These are phyloP conservation scores for Camponotus vicinus DNA, from an alignment of 1,140 invertebrate genomes.

Conservation along the genomic window DNA sequence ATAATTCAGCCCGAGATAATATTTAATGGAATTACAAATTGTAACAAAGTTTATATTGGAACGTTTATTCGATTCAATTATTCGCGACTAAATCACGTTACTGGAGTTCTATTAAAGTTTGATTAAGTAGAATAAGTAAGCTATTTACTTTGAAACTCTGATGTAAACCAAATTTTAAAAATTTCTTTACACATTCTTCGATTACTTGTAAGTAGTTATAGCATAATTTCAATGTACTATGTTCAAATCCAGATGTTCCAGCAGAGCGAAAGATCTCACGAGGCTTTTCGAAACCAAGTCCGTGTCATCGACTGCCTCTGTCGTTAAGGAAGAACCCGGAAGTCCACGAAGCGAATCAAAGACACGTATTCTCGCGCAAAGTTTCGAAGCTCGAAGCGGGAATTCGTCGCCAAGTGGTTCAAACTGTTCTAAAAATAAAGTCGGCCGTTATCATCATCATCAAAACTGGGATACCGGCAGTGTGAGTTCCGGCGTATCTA, in stretches of 20 bases:
- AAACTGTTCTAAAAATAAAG: constrained; percentile 76
- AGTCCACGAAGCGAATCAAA: constrained; percentile 80
- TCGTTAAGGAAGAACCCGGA: constrained; percentile 74
- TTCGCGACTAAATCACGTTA: constrained; percentile 7
- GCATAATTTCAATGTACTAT: constrained; percentile 25
- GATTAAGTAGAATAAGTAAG: neutral
- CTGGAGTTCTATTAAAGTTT: neutral
- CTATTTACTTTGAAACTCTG: neutral
- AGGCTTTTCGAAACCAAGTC: constrained; percentile 82
- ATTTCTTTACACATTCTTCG: neutral
- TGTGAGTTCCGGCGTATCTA: constrained; percentile 86
- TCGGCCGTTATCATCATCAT: constrained; percentile 69
- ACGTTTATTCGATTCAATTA: constrained; percentile 20
- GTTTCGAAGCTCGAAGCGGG: constrained; percentile 82
- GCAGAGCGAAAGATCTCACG: constrained; percentile 83
- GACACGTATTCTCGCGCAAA: constrained; percentile 82
- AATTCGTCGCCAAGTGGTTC: constrained; percentile 82
- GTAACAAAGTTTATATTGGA: constrained; percentile 4
- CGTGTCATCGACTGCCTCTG: constrained; percentile 60
- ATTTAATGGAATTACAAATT: constrained; percentile 32
- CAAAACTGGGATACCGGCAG: constrained; percentile 86
- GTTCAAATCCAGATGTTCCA: constrained; percentile 82
- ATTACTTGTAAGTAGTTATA: neutral
- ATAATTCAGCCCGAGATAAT: constrained; percentile 18
- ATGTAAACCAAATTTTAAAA: neutral